Percentiles rank a stretch among this genome's conserved stretches.
These are phyloP conservation scores for Ceratothoa steindachneri DNA, from an alignment of 2,888 invertebrate genomes.

Conservation along the genomic window DNA sequence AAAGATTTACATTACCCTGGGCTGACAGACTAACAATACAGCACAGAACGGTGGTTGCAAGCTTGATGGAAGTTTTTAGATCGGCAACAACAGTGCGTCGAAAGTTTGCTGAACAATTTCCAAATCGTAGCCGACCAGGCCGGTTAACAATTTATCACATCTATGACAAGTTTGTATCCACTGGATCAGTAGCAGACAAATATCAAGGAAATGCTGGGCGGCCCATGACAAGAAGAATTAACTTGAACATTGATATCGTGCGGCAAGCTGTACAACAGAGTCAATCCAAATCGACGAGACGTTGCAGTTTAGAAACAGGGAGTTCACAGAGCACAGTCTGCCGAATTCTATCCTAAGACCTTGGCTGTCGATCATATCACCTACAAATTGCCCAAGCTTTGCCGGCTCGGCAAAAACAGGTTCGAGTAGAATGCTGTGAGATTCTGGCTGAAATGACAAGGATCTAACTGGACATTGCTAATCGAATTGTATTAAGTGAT, in stretches of 20 bases:
- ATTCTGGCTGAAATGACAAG: neutral
- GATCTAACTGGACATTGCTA: neutral
- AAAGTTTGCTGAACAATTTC: neutral
- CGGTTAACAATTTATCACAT: neutral
- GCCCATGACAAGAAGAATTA: neutral
- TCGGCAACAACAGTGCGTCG: neutral
- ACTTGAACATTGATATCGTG: neutral
- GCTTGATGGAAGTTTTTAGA: neutral
- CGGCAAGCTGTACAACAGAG: neutral
- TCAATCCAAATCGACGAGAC: neutral
- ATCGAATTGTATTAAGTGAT: neutral
- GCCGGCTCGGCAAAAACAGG: neutral
- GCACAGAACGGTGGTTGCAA: neutral
- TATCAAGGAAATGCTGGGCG: neutral
- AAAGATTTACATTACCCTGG: no score
- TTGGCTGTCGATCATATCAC: neutral
- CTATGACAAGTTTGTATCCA: neutral
- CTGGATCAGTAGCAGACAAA: neutral
- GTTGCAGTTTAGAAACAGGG: neutral
- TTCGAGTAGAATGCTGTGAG: neutral
- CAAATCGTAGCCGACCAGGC: neutral
- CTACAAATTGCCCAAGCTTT: neutral
- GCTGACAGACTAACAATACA: neutral
- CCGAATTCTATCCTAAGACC: neutral
- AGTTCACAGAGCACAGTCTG: neutral